Base-by-base conservation (phyloP, 2,113 vertebrate species). In the Plecturocebus donacophilus region DNA sequence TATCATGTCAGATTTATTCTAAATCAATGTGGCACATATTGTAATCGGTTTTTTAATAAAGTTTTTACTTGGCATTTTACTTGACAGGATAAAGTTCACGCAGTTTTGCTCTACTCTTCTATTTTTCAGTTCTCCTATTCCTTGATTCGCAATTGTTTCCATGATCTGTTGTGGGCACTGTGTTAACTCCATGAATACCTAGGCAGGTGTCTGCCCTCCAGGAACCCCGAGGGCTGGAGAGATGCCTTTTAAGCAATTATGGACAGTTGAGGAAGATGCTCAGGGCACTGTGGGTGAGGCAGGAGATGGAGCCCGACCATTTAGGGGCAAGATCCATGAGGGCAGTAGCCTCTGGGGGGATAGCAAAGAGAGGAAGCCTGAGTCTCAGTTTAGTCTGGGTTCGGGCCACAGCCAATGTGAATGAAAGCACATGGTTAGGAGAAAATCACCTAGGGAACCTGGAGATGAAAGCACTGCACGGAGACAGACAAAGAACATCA, bases 141-240 rank as follows among this genome's bases (percentile, higher is more conserved):
- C 71, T 90, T 90, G 75, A 64, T 40, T 64, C 30, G 42, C 82
- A 90, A 71, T 83, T 96, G 73, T 71, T 96, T 92, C 45, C 3
- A 32, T 77, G 70, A 20, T 84, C 38, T 75, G 27, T 81, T 68
- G 52, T 64, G 76, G 73, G 20, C 23, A 3, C n/a, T 49, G 30
- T 77, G 70, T 77, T 82, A 92, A 45, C 35, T 83, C 47, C 45
- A 5, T 42, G 45, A 93, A 71, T 75, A 61, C 49, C 38, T 30
- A 90, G 49, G 20, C 40, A 64, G 49, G 70, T 21, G 19, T 92
- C 23, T 94, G 21, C 11, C 20, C 9, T 94, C 66, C 32, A 66
- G 70, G 27, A 84, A 32, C 81, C 38, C n/a, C 6, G 42, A 3
- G 94, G 80, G 42, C 38, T 76, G 38, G 61, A 92, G 90, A 92